Evolutionary conservation across 2,113 vertebrate species (phyloP).

Genomic region (Cathartes aura): DNA sequence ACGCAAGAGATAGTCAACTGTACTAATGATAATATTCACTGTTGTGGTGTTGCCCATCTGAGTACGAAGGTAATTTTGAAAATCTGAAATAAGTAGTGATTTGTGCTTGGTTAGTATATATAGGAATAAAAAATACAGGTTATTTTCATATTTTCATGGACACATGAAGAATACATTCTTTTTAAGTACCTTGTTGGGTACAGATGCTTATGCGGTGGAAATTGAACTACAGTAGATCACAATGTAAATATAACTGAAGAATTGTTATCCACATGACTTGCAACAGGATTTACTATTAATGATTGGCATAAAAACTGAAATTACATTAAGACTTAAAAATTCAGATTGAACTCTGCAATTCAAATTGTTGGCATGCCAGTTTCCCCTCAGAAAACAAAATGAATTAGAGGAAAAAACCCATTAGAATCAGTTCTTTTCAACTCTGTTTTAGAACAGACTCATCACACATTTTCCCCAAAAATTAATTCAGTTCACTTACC

Average conservation of each 20-base stretch:
- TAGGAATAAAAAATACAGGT: background rate
- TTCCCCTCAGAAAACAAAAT: background rate
- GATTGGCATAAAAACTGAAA: background rate
- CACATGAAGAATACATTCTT: background rate
- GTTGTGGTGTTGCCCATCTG: conserved; percentile 98
- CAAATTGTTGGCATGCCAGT: background rate
- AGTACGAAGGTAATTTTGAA: conserved; percentile 96
- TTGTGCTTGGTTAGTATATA: background rate
- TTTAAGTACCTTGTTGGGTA: background rate
- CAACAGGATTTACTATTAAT: background rate
- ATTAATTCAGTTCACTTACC: conserved; percentile 78
- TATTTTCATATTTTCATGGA: background rate
- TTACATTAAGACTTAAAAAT: background rate
- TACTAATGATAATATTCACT: conserved; percentile 97
- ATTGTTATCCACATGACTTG: background rate
- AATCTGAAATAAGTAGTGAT: conserved; percentile 81
- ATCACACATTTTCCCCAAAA: background rate
- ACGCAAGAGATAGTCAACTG: conserved; percentile 94
- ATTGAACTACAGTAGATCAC: background rate
- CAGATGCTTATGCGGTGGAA: background rate
- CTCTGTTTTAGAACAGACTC: background rate
- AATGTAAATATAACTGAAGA: background rate
- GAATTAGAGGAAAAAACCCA: background rate
- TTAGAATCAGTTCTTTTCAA: background rate
- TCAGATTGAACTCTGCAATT: background rate